phyloP scores from a whole-genome alignment of 2,113 vertebrate species.

The Crotalus helleri region DNA sequence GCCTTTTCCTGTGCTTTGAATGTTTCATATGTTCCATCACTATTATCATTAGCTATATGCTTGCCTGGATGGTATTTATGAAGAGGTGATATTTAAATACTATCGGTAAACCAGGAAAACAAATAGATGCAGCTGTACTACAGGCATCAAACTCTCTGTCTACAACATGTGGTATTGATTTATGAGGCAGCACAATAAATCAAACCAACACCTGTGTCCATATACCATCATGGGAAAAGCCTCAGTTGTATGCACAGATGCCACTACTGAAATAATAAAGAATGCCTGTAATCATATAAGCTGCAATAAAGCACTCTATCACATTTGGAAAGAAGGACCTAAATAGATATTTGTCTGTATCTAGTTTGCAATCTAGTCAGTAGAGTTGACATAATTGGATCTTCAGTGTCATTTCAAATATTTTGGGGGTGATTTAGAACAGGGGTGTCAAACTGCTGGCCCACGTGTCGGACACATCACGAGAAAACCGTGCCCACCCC shows the following conservation, averaged over 20 bases:
- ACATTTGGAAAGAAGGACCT: neutral
- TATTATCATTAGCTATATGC: neutral
- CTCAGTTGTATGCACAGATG: neutral
- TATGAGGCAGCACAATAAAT: neutral
- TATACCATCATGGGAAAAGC: neutral
- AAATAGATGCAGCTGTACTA: neutral
- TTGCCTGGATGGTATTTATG: neutral
- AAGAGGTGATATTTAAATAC: neutral
- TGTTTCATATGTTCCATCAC: neutral
- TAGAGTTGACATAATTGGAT: neutral
- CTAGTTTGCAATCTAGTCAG: neutral
- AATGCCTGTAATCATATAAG: neutral
- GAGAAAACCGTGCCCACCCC: too few relatives aligned
- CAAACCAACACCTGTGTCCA: neutral
- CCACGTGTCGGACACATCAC: fast-evolving
- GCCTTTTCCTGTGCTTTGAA: neutral
- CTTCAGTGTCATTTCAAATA: neutral
- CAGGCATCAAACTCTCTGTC: neutral
- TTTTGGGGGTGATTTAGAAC: neutral
- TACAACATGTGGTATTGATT: neutral
- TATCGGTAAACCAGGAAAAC: neutral
- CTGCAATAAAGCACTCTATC: neutral
- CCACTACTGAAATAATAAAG: neutral
- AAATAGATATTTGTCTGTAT: neutral
- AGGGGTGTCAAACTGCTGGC: too few relatives aligned